phyloP scores from a whole-genome alignment of 1,140 invertebrate genomes.

The Calosoma granatense region DNA sequence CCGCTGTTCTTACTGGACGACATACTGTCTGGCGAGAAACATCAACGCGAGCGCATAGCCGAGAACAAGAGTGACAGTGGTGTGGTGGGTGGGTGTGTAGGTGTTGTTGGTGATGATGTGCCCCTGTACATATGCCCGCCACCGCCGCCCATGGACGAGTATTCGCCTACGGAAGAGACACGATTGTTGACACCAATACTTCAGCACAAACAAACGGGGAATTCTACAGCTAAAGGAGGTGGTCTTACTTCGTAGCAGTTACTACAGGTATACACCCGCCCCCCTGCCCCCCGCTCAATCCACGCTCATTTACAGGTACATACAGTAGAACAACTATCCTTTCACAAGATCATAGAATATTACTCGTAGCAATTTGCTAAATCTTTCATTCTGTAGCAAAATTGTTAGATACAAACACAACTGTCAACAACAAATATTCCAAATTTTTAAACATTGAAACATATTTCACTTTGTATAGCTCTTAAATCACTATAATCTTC shows the following conservation, averaged over 20 bases:
- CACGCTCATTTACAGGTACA: no score
- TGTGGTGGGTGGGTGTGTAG: conserved; percentile 21
- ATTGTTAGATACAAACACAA: no score
- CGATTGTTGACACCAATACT: conserved; percentile 31
- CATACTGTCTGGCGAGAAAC: conserved; percentile 37
- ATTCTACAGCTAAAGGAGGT: conserved; percentile 22
- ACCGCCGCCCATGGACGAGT: conserved; percentile 39
- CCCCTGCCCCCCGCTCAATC: no score
- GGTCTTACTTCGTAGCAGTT: conserved; percentile 33
- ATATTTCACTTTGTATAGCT: no score
- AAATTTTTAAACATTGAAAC: no score
- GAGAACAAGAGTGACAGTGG: conserved; percentile 27
- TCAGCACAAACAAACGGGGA: conserved; percentile 20
- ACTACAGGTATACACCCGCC: conserved; percentile 26
- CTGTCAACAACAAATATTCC: no score
- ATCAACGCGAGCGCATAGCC: conserved; percentile 33
- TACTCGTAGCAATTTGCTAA: no score
- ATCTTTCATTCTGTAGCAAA: no score
- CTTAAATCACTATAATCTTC: no score
- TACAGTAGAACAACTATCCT: no score
- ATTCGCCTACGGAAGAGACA: conserved; percentile 44
- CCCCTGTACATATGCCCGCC: conserved; percentile 40
- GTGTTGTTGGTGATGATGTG: no score
- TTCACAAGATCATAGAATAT: no score
- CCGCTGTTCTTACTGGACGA: conserved; percentile 31